Conservation (phyloP, 2,113 vertebrate genomes). For the Otis tarda region DNA sequence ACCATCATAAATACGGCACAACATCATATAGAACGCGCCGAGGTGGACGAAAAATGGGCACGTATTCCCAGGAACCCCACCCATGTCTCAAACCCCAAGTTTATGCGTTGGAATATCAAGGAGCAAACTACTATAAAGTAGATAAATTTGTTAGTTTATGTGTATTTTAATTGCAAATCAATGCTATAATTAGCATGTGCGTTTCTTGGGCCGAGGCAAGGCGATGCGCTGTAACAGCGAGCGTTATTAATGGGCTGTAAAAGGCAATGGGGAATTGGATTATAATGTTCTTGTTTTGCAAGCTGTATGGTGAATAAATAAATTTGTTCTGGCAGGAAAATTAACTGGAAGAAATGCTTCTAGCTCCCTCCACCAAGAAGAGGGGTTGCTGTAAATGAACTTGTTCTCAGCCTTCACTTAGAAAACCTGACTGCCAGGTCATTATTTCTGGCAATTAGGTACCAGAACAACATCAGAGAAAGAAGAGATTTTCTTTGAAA, state of each 20-base stretch:
- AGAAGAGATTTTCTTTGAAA: neutral
- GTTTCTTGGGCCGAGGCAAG: neutral
- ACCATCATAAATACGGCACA: neutral
- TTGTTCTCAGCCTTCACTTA: neutral
- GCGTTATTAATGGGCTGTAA: slow-evolving; percentile 32
- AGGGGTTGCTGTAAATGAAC: neutral
- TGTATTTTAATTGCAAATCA: slow-evolving; percentile 23
- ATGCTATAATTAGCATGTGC: neutral
- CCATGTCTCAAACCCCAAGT: neutral
- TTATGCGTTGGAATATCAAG: neutral
- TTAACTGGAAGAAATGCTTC: slow-evolving; percentile 28
- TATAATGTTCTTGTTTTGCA: slow-evolving; percentile 42
- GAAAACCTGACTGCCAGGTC: neutral
- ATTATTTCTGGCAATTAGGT: slow-evolving; percentile 48
- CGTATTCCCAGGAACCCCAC: neutral
- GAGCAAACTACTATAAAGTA: neutral
- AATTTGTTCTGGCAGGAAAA: slow-evolving; percentile 39
- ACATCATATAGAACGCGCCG: rapidly evolving
- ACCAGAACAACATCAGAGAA: slow-evolving; percentile 4
- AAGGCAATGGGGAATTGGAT: slow-evolving; percentile 42
- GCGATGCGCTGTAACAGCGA: neutral
- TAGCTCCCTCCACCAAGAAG: neutral
- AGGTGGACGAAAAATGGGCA: neutral
- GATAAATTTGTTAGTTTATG: neutral
- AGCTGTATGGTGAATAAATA: slow-evolving; percentile 41